Conservation (phyloP, 2,113 vertebrate species). For the Coryphaenoides rupestris region DNA sequence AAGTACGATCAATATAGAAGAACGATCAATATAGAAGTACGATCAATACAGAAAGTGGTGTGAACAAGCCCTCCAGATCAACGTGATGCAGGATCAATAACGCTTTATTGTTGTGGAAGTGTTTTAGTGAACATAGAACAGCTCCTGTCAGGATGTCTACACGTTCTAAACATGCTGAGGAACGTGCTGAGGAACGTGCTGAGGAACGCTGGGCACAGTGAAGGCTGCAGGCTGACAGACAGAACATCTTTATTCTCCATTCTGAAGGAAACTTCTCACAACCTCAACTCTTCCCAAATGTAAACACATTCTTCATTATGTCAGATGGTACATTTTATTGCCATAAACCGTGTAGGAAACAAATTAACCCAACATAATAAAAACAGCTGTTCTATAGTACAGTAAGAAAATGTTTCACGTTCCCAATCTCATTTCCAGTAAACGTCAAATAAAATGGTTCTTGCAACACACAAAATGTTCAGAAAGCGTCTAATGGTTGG, state of each 20-base stretch:
- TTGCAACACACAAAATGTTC: constrained; percentile 39
- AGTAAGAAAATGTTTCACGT: constrained; percentile 55
- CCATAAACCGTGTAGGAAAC: constrained; percentile 72
- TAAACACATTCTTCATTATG: constrained; percentile 54
- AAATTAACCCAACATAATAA: constrained; percentile 55
- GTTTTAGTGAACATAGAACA: too few species aligned
- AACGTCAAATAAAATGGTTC: constrained; percentile 39
- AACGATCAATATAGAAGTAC: too few species aligned
- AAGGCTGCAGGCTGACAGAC: not conserved
- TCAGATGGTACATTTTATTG: constrained; percentile 74
- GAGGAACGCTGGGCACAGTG: too few species aligned
- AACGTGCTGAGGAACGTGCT: too few species aligned
- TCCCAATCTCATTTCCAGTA: constrained; percentile 44
- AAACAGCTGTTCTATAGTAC: constrained; percentile 61
- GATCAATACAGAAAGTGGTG: too few species aligned
- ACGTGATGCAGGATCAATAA: too few species aligned
- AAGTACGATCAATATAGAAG: too few species aligned
- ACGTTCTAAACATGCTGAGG: too few species aligned
- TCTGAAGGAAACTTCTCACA: too few species aligned
- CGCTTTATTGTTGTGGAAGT: too few species aligned
- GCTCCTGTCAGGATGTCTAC: too few species aligned
- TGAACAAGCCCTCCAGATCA: too few species aligned
- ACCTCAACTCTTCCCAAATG: constrained; percentile 26
- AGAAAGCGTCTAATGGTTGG: constrained; percentile 36
- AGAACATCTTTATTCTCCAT: constrained; percentile 25